Percentiles rank a stretch among this genome's conserved stretches.
phyloP scores from a whole-genome alignment of 2,888 invertebrate species.

The Agrotis segetum region DNA sequence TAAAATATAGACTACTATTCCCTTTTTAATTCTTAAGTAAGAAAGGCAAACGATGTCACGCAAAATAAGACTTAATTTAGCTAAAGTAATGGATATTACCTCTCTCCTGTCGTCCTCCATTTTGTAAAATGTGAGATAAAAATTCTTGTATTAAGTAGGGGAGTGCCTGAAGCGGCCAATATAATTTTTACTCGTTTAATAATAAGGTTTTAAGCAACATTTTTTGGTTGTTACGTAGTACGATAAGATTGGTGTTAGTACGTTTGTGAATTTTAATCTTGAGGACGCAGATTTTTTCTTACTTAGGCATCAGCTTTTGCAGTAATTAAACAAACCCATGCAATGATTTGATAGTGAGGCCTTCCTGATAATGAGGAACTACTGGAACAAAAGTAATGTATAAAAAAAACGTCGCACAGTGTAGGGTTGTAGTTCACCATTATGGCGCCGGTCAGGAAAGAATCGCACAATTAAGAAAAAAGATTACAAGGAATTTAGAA shows the following conservation, averaged over 20 bases:
- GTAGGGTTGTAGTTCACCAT: too few relatives aligned
- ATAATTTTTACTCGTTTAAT: constrained; percentile 69
- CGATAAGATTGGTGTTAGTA: constrained; percentile 1
- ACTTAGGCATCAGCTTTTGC: too few relatives aligned
- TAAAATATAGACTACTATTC: constrained; percentile 72
- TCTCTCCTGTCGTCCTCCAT: constrained; percentile 71
- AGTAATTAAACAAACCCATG: too few relatives aligned
- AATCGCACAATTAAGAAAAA: too few relatives aligned
- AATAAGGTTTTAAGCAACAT: constrained; percentile 53
- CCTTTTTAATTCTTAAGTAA: constrained; percentile 79
- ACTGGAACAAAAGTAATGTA: too few relatives aligned
- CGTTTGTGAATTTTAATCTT: constrained; percentile 6
- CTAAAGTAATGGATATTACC: constrained; percentile 81
- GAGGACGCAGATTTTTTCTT: too few relatives aligned
- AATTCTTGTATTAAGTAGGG: constrained; percentile 70
- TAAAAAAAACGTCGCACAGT: too few relatives aligned
- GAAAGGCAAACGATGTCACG: constrained; percentile 83
- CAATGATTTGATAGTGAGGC: too few relatives aligned
- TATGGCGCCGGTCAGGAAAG: too few relatives aligned
- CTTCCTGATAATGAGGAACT: too few relatives aligned
- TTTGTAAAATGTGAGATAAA: constrained; percentile 76
- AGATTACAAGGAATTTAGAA: too few relatives aligned
- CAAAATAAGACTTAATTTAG: constrained; percentile 85
- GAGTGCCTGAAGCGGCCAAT: constrained; percentile 57
- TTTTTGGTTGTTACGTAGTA: constrained; percentile 42